Evolutionary conservation across 2,113 vertebrate species (phyloP), one percentile per base, ranked within the genome.

Genomic region (Phrynosoma blainvillii): DNA sequence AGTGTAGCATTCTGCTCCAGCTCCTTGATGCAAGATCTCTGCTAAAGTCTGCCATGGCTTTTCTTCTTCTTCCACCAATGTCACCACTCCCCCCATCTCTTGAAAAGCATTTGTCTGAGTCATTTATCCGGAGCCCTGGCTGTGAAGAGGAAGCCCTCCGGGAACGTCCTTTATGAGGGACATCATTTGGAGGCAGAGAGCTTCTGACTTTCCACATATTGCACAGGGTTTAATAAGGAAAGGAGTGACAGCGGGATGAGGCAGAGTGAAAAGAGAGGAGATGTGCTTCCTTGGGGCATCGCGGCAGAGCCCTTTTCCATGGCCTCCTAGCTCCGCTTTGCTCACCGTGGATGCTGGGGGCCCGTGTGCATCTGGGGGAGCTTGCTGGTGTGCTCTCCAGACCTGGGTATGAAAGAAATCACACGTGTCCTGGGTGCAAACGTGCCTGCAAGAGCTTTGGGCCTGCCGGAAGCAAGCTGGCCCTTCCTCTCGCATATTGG

Each of bases 181-280:
- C 86, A 87, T 91, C 23, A 73, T 82, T 86, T 0, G 25, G 92
- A 80, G 85, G 91, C 90, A 84, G 90, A 93, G 79, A 93, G 89
- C 90, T 93, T 85, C 85, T 87, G 82, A 91, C 91, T 95, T 85
- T 92, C 91, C 81, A 89, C 93, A 88, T 0, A 1, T 14, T 23
- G 89, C 88, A 89, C 78, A 0, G 5, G 75, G 54, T 87, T 62
- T 93, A 93, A 93, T n/a, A 66, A 93, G 90, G 40, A 83, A 36
- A 1, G 90, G 89, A 91, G 0, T 84, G 93, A 65, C 91, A 93
- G 89, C 86, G 40, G 56, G 1, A 42, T 84, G 88, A 66, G 89
- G 65, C 10, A 82, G 73, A 79, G 2, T 12, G 75, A 42, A 77
- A 5, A 47, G 75, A 47, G 75, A 77, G 47, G 42, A 52, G 52